Evolutionary conservation across 2,888 invertebrate genomes (phyloP).

Genomic region (Leptura quadrifasciata): DNA sequence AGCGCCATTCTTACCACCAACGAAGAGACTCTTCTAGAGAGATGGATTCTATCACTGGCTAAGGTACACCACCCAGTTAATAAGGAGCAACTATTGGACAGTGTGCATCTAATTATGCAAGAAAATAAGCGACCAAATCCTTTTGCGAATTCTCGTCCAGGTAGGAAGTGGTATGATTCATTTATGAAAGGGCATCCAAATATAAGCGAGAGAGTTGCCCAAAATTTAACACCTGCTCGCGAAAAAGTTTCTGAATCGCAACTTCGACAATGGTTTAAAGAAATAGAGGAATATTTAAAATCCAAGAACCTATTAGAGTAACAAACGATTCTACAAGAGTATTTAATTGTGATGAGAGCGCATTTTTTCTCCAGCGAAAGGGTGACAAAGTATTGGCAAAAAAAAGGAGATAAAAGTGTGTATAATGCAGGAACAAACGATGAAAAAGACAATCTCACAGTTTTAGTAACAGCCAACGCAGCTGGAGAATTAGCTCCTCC

Average conservation of each 20-base stretch:
- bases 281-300: constrained; percentile 29
- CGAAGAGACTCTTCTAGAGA: not conserved
- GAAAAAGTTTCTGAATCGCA: constrained; percentile 36
- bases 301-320: too few species aligned
- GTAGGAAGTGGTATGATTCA: constrained; percentile 17
- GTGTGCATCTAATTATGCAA: constrained; percentile 30
- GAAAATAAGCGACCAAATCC: constrained; percentile 23
- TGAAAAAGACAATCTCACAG: too few species aligned
- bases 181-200: constrained; percentile 35
- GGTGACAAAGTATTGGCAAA: too few species aligned
- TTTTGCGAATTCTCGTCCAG: constrained; percentile 21
- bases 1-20: constrained; percentile 15
- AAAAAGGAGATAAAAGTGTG: too few species aligned
- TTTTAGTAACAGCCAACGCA: not conserved
- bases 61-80: constrained; percentile 13
- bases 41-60: not conserved
- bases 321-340: constrained; percentile 46
- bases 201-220: not conserved
- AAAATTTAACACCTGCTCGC: constrained; percentile 39
- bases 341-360: constrained; percentile 63
- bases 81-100: constrained; percentile 38
- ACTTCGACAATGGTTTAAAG: constrained; percentile 34
- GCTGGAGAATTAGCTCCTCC: constrained; percentile 32
- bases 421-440: too few species aligned
- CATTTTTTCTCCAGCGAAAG: constrained; percentile 47